These are phyloP conservation scores for Coracias cyanogaster DNA, from an alignment of 2,797 vertebrate genomes.

Conservation along the genomic window DNA sequence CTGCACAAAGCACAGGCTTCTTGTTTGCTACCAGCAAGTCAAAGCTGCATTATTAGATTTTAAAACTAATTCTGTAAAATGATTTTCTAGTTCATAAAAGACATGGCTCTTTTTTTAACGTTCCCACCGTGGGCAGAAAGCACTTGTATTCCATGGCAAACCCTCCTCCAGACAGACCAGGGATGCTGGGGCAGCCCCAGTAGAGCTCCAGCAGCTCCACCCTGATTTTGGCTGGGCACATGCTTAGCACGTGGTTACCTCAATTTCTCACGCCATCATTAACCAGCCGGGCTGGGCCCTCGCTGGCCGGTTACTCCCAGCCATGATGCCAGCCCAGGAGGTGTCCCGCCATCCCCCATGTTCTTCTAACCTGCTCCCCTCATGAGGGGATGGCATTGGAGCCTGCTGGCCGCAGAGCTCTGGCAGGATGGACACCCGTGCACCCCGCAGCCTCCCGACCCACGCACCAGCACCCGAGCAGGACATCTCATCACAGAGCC, in stretches of 20 bases:
- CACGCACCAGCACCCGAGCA: neutral
- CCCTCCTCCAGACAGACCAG: neutral
- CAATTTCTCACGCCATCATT: accelerated
- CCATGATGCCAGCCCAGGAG: neutral
- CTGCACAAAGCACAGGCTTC: neutral
- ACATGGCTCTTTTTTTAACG: neutral
- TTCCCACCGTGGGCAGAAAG: neutral
- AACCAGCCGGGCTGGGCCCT: accelerated
- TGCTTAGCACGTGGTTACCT: neutral
- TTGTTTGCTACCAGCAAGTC: neutral
- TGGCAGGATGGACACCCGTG: accelerated
- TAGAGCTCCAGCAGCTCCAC: too few species aligned
- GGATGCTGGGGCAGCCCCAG: neutral
- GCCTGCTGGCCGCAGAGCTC: accelerated
- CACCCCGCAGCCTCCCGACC: neutral
- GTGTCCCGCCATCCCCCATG: accelerated
- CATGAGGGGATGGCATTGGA: neutral
- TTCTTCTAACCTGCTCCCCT: neutral
- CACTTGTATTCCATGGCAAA: neutral
- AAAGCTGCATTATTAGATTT: neutral
- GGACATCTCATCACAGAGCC: accelerated
- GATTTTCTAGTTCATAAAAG: neutral
- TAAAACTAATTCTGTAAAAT: neutral
- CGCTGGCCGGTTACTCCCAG: neutral
- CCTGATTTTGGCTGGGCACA: too few species aligned